Evolutionary conservation across 1,140 invertebrate species (phyloP).

Genomic region (Trichoplusia ni): DNA sequence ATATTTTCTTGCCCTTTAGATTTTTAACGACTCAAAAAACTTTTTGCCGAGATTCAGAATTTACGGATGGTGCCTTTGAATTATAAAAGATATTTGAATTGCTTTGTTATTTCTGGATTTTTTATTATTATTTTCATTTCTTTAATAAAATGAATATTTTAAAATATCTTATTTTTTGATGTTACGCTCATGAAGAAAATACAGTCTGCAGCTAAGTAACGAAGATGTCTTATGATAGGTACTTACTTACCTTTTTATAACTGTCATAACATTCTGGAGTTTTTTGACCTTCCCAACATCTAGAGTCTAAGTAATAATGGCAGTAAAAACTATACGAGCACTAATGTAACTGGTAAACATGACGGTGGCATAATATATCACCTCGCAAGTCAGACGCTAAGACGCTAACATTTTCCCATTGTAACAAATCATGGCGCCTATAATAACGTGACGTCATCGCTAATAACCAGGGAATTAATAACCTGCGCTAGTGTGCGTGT

Average conservation of each 20-base stretch:
- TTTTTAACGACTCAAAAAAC: slow-evolving; percentile 17
- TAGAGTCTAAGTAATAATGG: no score
- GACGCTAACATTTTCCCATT: neutral
- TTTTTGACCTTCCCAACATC: no score
- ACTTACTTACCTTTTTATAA: no score
- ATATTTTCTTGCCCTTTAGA: neutral
- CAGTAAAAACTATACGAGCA: no score
- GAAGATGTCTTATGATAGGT: no score
- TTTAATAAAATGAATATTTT: neutral
- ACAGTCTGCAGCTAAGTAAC: no score
- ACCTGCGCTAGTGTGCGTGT: neutral
- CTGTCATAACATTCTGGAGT: no score
- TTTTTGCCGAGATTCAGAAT: slow-evolving; percentile 1
- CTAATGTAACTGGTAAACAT: no score
- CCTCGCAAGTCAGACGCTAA: no score
- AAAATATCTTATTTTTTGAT: no score
- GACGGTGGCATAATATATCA: no score
- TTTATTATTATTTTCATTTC: neutral
- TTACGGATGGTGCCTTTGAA: slow-evolving; percentile 9
- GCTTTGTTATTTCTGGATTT: neutral
- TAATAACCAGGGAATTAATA: slow-evolving; percentile 26
- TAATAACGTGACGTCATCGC: slow-evolving; percentile 14
- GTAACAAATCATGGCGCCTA: slow-evolving; percentile 6
- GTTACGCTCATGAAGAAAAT: no score
- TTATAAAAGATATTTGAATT: slow-evolving; percentile 13